Conservation (phyloP, 1,140 invertebrate species). For the Temnothorax longispinosus region DNA sequence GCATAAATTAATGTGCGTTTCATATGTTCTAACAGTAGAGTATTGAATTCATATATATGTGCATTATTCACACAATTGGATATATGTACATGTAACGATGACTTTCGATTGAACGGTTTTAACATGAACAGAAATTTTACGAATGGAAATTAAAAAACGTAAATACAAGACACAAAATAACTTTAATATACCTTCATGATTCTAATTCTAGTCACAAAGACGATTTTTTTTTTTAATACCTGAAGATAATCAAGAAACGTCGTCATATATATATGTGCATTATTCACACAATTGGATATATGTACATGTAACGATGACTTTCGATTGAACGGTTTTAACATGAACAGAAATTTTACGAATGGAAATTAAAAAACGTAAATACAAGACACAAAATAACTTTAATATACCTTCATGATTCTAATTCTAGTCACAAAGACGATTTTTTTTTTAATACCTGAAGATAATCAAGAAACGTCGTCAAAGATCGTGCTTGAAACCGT, state of each 20-base stretch:
- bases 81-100: background rate
- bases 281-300: background rate
- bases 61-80: background rate
- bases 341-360: background rate
- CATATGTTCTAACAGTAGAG: background rate
- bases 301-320: background rate
- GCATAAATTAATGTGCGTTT: too few species aligned
- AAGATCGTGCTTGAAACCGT: background rate
- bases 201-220: background rate
- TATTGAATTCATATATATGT: background rate
- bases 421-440: background rate
- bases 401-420: background rate
- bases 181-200: background rate
- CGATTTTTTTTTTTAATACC: too few species aligned
- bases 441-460: constrained; percentile 29
- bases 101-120: background rate
- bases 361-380: background rate
- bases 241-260: too few species aligned
- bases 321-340: background rate
- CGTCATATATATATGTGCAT: background rate
- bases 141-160: background rate
- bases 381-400: background rate
- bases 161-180: background rate
- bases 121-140: background rate
- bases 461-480: background rate